Evolutionary conservation across 2,797 vertebrate species (phyloP), one percentile per base, ranked within the genome.

Genomic region (Mus caroli): DNA sequence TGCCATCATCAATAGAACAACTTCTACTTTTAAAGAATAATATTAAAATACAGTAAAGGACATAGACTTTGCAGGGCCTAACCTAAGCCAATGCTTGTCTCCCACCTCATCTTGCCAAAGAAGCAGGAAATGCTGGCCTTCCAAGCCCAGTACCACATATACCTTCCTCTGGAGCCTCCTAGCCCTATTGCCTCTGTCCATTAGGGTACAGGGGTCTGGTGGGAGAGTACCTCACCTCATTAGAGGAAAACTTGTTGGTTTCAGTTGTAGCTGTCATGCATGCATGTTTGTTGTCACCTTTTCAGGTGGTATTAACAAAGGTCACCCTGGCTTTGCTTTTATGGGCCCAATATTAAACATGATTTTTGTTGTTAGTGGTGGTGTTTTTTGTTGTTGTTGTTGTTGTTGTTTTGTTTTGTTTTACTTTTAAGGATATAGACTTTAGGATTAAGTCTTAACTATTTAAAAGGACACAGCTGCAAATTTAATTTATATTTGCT

Each of bases 261-360:
- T 67, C 52, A 31, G 58, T 77, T 43, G 79, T 69, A 5, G 75
- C 95, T 82, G 50, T 95, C 90, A 28, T 83, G 96, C 94, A 97
- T 97, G 96, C 95, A 82, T 97, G 86, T 95, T 94, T 13, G 5
- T 92, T 54, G 78, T 96, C 91, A 92, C 26, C 56, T 86, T 67
- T 20, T 86, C 17, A 22, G 58, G 43, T 79, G 67, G 58, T 85
- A 64, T 88, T 82, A 82, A 64, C 86, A 87, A 84, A 95, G 91
- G 77, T 79, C 77, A 37, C 88, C 96, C 69, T 90, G 84, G 88
- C 84, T 92, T 94, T 94, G 92, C 97, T 96, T 95, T 96, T 20
- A 2, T 96, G 94, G 84, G 94, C 54, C 89, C 91, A 93, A 97
- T 96, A 95, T 97, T 96, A 96, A 92, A 73, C 83, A 85, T 54